Conservation (phyloP, 2,113 vertebrate species). For the Sphaerodactylus townsendi region DNA sequence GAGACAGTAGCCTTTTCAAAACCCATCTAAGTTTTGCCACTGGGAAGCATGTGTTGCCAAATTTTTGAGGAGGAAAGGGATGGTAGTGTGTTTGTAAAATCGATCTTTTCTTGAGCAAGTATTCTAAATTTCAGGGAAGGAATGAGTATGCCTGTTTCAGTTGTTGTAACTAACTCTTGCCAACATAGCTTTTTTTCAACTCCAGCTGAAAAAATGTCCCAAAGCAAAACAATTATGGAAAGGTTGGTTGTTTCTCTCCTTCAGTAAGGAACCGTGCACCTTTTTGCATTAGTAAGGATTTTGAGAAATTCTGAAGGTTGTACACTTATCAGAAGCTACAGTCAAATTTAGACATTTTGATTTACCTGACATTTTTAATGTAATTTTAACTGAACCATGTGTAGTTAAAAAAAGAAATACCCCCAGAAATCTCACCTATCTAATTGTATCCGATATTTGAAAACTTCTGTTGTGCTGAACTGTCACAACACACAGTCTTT, state of each 20-base stretch:
- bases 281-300: neutral
- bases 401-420: neutral
- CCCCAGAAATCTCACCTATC: neutral
- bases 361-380: no score
- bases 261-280: neutral
- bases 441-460: neutral
- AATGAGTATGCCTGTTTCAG: neutral
- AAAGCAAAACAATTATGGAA: no score
- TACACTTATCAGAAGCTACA: no score
- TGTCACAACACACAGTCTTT: neutral
- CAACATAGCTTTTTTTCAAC: neutral
- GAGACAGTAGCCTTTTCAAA: neutral
- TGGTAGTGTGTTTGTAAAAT: neutral
- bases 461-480: neutral
- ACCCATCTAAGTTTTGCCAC: neutral
- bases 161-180: neutral
- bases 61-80: neutral
- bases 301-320: neutral
- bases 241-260: neutral
- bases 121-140: no score
- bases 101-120: no score
- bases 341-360: no score
- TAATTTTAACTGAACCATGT: neutral
- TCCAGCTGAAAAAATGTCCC: no score
- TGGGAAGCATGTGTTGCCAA: neutral